Evolutionary conservation across 2,888 invertebrate genomes (phyloP), one percentile per base, ranked within the genome.

Genomic region (Ditula angustiorana): DNA sequence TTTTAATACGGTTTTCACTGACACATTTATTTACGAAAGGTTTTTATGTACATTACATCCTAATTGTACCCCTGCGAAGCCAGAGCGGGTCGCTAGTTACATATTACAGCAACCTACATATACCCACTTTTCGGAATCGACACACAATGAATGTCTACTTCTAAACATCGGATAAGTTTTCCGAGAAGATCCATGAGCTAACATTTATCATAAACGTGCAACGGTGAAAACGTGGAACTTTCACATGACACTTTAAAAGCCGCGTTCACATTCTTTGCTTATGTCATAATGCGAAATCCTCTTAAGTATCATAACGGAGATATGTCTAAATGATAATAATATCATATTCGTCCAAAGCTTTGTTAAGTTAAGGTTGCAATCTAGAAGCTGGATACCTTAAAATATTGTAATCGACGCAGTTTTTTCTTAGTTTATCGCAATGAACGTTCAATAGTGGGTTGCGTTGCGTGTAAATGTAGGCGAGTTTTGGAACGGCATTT

Each of bases 171-270:
- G 35, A 23, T 41, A 50, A 52, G 24, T 13, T 53, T 16, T 33
- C 49, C 65, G 65, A 62, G 53, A 68, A 72, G 73, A 66, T 70
- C 65, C 63, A 52, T 49, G 53, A 72, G 69, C 66, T 66, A 64
- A 68, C 67, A 58, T 58, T 52, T 64, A 46, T 63, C 56, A 62
- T 50, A 35, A 58, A 30, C 30, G 41, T 33, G 56, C 66, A 70
- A 55, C 67, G 69, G 74, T 70, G 76, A 77, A 78, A 78, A 77
- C 71, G 63, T 67, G 69, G 61, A 75, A 76, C 78, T 79, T 79
- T 79, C 79, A 76, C 78, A 77, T 73, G 72, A 67, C 69, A 72
- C 67, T 74, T 72, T 69, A 70, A 70, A 73, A 75, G 72, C 69
- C 69, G 71, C 72, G 68, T 66, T 62, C 59, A 55, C 66, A 68